Evolutionary conservation across 2,113 vertebrate genomes (phyloP).

Genomic region (Coturnix japonica): DNA sequence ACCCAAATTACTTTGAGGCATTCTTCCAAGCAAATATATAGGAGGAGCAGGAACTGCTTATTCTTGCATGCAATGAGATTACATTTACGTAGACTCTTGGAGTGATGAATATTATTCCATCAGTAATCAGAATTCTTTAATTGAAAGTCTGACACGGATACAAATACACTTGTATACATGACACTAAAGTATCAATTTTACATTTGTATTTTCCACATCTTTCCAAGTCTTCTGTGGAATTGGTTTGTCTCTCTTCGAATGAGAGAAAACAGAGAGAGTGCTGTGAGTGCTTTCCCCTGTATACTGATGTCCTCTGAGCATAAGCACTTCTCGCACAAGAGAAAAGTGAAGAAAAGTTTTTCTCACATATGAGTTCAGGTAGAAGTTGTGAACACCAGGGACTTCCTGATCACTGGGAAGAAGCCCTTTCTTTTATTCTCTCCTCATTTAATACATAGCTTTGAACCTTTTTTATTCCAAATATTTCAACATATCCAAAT

Average conservation of each 20-base stretch:
- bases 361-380: neutral
- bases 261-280: neutral
- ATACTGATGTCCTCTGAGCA: neutral
- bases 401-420: neutral
- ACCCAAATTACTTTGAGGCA: neutral
- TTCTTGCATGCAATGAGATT: neutral
- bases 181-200: neutral
- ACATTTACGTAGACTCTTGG: neutral
- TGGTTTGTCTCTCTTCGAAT: neutral
- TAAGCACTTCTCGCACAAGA: neutral
- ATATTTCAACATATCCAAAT: neutral
- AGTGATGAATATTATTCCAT: neutral
- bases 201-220: neutral
- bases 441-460: neutral
- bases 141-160: neutral
- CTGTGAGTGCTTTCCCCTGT: neutral
- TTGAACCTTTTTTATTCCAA: constrained; percentile 20
- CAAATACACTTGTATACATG: neutral
- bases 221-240: neutral
- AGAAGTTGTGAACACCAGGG: neutral
- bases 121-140: neutral
- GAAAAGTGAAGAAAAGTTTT: neutral
- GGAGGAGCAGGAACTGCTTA: neutral
- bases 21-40: neutral
- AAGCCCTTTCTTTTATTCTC: neutral